Conservation (phyloP, 2,888 invertebrate genomes). For the Argynnis bischoffii region DNA sequence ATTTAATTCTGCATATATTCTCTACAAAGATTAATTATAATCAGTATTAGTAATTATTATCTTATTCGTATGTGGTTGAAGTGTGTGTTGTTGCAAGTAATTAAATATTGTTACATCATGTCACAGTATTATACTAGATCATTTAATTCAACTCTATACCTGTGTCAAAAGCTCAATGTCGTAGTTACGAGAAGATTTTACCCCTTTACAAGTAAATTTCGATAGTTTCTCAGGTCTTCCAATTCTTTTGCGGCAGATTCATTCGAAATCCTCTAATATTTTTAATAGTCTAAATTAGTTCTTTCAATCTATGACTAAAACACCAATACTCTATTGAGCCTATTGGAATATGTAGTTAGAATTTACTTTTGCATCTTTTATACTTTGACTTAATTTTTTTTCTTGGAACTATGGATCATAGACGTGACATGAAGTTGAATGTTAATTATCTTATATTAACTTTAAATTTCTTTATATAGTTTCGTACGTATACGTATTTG, state of each 20-base stretch:
- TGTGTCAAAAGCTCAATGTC: slow-evolving; percentile 76
- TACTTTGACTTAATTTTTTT: no score
- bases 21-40: slow-evolving; percentile 13
- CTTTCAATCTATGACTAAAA: neutral
- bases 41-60: slow-evolving; percentile 4
- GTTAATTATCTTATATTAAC: no score
- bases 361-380: neutral
- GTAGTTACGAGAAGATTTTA: slow-evolving; percentile 48
- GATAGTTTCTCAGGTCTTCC: slow-evolving; percentile 53
- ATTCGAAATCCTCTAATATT: slow-evolving; percentile 37
- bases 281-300: no score
- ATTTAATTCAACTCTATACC: slow-evolving; percentile 58
- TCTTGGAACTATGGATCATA: no score
- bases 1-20: slow-evolving; percentile 23
- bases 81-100: slow-evolving; percentile 39
- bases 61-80: slow-evolving; percentile 30
- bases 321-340: slow-evolving; percentile 11
- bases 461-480: no score
- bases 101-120: slow-evolving; percentile 51
- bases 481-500: no score
- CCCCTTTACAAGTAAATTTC: slow-evolving; percentile 31
- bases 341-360: neutral
- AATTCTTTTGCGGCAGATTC: slow-evolving; percentile 40
- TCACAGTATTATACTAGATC: slow-evolving; percentile 70
- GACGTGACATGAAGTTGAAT: no score